These are phyloP conservation scores for Tridacna gigas DNA, from an alignment of 2,888 invertebrate species.

Conservation along the genomic window DNA sequence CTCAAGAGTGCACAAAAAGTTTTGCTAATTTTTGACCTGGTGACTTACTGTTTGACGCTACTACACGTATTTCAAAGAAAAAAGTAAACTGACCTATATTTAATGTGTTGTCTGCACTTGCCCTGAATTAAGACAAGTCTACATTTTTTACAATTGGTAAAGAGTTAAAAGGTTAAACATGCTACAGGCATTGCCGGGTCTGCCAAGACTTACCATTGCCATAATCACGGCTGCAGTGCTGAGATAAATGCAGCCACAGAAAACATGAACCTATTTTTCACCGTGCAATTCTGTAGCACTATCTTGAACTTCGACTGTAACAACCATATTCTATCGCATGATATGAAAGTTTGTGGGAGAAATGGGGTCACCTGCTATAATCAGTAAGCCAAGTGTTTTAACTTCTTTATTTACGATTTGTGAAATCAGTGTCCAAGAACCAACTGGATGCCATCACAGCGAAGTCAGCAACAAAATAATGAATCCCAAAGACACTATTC, in stretches of 20 bases:
- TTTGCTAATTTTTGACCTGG: too few species aligned
- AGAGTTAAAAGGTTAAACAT: background rate
- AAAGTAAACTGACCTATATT: background rate
- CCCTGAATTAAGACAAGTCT: background rate
- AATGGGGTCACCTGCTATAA: constrained; percentile 9
- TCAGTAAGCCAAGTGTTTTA: constrained; percentile 9
- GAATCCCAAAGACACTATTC: too few species aligned
- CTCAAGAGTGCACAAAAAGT: too few species aligned
- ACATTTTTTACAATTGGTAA: background rate
- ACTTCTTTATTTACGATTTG: too few species aligned
- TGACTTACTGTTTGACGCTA: too few species aligned
- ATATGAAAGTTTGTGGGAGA: background rate
- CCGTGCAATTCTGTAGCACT: background rate
- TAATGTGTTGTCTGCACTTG: background rate
- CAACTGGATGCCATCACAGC: too few species aligned
- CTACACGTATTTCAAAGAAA: too few species aligned
- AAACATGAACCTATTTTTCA: background rate
- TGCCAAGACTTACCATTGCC: background rate
- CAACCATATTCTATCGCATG: background rate
- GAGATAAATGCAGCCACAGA: background rate
- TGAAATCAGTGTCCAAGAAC: background rate
- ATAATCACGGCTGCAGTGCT: background rate
- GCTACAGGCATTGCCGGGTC: background rate
- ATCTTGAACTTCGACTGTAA: constrained; percentile 10
- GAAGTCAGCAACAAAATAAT: too few species aligned